phyloP scores from a whole-genome alignment of 2,113 vertebrate species.

The Mesoclemmys tuberculata region DNA sequence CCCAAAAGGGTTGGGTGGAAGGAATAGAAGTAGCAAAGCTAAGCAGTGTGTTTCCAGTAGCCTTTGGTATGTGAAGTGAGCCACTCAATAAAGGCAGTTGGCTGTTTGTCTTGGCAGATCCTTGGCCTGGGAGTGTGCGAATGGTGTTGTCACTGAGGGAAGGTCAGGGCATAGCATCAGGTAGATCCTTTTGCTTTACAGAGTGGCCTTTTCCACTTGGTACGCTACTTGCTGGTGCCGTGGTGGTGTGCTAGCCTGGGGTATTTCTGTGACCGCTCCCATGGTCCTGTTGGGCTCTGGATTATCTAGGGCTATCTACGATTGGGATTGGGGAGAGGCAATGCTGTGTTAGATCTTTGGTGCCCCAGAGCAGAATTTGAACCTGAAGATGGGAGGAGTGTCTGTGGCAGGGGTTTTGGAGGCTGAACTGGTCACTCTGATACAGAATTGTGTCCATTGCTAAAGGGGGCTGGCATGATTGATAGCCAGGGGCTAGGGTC shows the following conservation, averaged over 20 bases:
- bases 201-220: background rate
- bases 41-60: slow-evolving; percentile 27
- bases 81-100: background rate
- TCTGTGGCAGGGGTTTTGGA: background rate
- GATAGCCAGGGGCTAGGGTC: background rate
- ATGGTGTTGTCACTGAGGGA: background rate
- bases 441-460: background rate
- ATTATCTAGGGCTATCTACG: background rate
- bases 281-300: fast-evolving
- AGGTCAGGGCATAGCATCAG: background rate
- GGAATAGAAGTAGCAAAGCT: slow-evolving; percentile 3
- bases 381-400: background rate
- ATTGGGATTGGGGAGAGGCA: background rate
- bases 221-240: background rate
- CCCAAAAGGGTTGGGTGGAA: background rate
- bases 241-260: background rate
- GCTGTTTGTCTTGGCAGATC: slow-evolving; percentile 27
- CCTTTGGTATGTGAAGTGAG: slow-evolving; percentile 7
- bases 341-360: too few relatives aligned
- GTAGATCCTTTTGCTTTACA: background rate
- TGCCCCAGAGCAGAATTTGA: background rate
- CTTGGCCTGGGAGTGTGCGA: slow-evolving; percentile 7
- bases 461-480: too few relatives aligned
- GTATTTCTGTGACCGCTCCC: fast-evolving
- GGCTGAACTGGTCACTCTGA: too few relatives aligned